Conservation (phyloP, 64 coral and sea anemone species). For the Montipora capricornis region DNA sequence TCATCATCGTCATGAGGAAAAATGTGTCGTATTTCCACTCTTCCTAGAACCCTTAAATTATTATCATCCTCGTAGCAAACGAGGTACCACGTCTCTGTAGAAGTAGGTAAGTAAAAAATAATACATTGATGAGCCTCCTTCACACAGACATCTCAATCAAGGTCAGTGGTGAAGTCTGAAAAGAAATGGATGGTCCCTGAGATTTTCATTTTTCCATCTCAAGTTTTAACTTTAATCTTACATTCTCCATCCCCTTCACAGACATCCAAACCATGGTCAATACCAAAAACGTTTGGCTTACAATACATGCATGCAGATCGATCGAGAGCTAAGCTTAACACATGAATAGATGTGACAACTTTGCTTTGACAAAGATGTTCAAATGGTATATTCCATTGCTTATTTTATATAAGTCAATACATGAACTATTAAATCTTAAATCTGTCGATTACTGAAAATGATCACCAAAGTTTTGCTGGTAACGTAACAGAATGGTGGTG, state of each 20-base stretch:
- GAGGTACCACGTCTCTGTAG: constrained; percentile 58
- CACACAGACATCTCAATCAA: background rate
- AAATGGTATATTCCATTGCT: background rate
- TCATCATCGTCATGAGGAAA: constrained; percentile 55
- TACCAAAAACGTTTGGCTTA: background rate
- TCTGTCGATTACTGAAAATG: background rate
- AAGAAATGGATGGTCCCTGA: background rate
- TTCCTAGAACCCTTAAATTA: constrained; percentile 39
- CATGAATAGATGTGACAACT: background rate
- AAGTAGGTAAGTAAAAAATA: background rate
- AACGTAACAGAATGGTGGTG: background rate
- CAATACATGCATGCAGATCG: background rate
- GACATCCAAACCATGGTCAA: background rate
- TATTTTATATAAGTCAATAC: background rate
- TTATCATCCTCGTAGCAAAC: constrained; percentile 70
- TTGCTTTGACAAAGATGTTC: background rate
- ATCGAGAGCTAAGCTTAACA: background rate
- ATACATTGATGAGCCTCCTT: background rate
- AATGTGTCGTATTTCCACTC: constrained; percentile 32
- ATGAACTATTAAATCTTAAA: background rate
- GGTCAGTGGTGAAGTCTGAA: background rate
- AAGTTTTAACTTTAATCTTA: constrained; percentile 1
- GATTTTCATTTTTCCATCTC: background rate
- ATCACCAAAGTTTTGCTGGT: background rate
- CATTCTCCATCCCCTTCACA: background rate